Percentiles rank a stretch among this genome's conserved stretches.
These are phyloP conservation scores for Ptychodera flava DNA, from an alignment of 35 echinoderm and acorn worm genomes.

Conservation along the genomic window DNA sequence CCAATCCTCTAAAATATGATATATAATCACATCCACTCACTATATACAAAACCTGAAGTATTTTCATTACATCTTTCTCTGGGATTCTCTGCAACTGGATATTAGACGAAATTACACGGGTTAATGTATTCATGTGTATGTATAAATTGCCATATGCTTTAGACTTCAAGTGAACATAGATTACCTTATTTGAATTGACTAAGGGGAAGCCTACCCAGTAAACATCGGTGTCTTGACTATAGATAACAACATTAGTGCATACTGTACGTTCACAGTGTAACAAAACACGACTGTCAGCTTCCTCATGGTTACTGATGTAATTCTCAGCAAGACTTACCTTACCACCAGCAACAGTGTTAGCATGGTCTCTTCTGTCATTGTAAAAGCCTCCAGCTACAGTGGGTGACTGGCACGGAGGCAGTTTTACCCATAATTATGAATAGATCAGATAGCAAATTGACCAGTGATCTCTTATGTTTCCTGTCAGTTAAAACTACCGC, in stretches of 20 bases:
- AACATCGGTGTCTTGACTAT: no score
- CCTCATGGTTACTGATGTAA: neutral
- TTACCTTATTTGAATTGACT: conserved; percentile 4
- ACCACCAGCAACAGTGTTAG: neutral
- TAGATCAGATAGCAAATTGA: conserved; percentile 30
- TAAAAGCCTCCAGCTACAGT: conserved; percentile 43
- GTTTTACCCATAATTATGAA: neutral
- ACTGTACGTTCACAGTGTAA: conserved; percentile 11
- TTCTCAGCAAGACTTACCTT: neutral
- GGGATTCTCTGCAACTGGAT: no score
- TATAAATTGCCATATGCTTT: no score
- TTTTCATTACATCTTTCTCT: no score
- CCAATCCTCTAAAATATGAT: no score
- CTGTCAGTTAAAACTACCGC: conserved; percentile 5
- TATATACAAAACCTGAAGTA: no score
- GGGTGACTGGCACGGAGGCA: neutral
- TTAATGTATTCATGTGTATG: no score
- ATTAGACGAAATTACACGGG: no score
- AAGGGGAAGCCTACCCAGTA: conserved; percentile 30
- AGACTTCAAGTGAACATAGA: conserved; percentile 17
- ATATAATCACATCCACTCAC: no score
- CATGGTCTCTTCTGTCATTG: conserved; percentile 10
- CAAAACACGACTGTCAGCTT: conserved; percentile 13
- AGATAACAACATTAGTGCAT: conserved; percentile 25
- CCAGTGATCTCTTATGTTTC: conserved; percentile 27